Percentiles rank a stretch among this genome's conserved stretches.
Evolutionary conservation across 92 coral and sea anemone species (phyloP).

Genomic region (Umimayanthus chanpuru): DNA sequence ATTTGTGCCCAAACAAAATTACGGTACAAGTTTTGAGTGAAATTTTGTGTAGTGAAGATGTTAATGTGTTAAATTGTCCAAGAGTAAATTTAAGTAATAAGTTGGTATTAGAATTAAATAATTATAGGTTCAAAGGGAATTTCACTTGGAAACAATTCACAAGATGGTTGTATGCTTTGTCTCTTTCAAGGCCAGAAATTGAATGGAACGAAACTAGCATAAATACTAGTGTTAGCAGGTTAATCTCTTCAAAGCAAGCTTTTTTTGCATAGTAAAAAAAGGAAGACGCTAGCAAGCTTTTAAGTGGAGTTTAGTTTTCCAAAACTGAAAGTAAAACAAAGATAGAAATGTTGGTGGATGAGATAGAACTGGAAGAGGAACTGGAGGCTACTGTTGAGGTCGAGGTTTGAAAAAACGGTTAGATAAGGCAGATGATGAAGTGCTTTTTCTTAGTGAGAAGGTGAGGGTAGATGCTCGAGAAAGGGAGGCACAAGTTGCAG

Average conservation of each 20-base stretch:
- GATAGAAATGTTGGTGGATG: conserved; percentile 15
- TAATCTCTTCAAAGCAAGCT: conserved; percentile 10
- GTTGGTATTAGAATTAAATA: conserved; percentile 18
- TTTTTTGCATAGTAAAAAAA: neutral
- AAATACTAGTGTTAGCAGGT: neutral
- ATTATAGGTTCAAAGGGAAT: neutral
- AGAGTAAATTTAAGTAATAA: conserved; percentile 22
- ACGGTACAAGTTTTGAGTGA: neutral
- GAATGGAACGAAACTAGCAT: conserved; percentile 31
- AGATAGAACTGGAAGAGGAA: conserved; percentile 10
- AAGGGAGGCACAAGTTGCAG: conserved; percentile 22
- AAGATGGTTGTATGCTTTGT: conserved; percentile 27
- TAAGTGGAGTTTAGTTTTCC: conserved; percentile 20
- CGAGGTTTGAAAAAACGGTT: neutral
- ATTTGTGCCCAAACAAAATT: conserved; percentile 19
- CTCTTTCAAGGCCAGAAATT: conserved; percentile 32
- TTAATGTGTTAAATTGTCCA: conserved; percentile 2
- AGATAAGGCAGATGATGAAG: conserved; percentile 13
- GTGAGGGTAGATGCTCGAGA: conserved; percentile 25
- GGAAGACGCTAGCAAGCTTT: neutral
- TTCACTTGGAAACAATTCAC: conserved; percentile 23
- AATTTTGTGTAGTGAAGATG: conserved; percentile 28
- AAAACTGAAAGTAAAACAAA: neutral
- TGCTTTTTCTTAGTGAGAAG: conserved; percentile 30
- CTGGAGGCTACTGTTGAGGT: conserved; percentile 9